Conservation (phyloP, 2,797 vertebrate species). For the Cygnus olor region DNA sequence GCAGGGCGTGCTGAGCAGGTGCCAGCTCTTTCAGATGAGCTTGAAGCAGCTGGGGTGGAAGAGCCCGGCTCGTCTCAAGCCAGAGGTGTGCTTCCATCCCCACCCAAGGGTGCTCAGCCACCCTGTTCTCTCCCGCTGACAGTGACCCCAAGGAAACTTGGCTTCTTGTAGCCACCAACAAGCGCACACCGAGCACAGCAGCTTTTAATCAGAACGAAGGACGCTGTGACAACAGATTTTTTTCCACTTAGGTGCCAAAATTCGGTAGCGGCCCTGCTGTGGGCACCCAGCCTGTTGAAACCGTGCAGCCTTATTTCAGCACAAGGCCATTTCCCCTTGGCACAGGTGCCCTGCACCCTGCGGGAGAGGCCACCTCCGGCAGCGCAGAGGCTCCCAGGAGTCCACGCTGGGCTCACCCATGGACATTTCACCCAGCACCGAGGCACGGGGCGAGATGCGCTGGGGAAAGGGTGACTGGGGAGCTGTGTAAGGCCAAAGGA, state of each 20-base stretch:
- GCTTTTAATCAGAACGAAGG: neutral
- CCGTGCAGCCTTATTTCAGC: neutral
- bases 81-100: rapidly evolving
- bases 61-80: neutral
- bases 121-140: neutral
- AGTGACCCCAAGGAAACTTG: rapidly evolving
- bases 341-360: neutral
- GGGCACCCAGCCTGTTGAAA: neutral
- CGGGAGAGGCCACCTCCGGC: neutral
- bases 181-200: neutral
- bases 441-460: rapidly evolving
- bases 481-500: neutral
- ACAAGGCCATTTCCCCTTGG: neutral
- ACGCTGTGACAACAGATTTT: neutral
- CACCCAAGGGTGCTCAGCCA: rapidly evolving
- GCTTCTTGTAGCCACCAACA: neutral
- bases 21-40: neutral
- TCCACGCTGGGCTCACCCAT: neutral
- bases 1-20: neutral
- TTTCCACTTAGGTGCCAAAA: neutral
- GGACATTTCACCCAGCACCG: neutral
- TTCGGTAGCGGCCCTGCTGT: neutral
- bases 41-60: neutral
- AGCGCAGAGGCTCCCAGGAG: neutral
- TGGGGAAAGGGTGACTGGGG: no score